Evolutionary conservation across 53 echinoderm and acorn worm genomes (phyloP).

Genomic region (Echinarachnius parma): DNA sequence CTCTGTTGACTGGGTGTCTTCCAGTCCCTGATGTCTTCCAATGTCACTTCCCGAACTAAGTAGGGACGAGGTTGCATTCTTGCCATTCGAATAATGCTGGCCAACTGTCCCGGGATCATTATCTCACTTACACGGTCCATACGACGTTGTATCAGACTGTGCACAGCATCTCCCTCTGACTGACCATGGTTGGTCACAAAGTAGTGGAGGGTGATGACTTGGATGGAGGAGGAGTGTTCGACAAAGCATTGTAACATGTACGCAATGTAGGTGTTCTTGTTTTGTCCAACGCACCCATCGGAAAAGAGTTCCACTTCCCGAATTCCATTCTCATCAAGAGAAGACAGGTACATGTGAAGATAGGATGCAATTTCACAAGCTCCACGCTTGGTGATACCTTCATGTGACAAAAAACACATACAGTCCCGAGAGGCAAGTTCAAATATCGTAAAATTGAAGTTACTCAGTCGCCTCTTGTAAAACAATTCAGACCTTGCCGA

Average conservation of each 20-base stretch:
- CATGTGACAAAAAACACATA: conserved; percentile 37
- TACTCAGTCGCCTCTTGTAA: conserved; percentile 39
- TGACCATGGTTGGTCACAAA: conserved; percentile 34
- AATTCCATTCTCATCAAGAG: conserved; percentile 2
- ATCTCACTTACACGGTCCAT: conserved; percentile 37
- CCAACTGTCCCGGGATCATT: conserved; percentile 53
- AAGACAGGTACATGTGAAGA: background rate
- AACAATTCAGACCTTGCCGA: conserved; percentile 38
- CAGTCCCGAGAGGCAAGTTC: conserved; percentile 19
- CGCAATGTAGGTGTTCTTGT: conserved; percentile 21
- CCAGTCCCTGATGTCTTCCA: conserved; percentile 50
- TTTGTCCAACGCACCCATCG: conserved; percentile 26
- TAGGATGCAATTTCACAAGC: conserved; percentile 19
- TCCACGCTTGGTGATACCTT: conserved; percentile 4
- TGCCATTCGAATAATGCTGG: conserved; percentile 51
- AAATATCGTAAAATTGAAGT: conserved; percentile 57
- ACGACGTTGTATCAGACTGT: conserved; percentile 53
- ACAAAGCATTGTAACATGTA: conserved; percentile 24
- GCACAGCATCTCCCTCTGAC: conserved; percentile 57
- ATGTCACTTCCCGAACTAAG: background rate
- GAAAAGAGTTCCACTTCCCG: conserved; percentile 4
- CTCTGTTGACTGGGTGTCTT: conserved; percentile 21
- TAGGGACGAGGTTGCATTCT: conserved; percentile 5
- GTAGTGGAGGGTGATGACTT: conserved; percentile 4
- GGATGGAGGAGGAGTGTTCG: conserved; percentile 7